phyloP scores from a whole-genome alignment of 2,113 vertebrate genomes.

The Pygoscelis antarcticus region DNA sequence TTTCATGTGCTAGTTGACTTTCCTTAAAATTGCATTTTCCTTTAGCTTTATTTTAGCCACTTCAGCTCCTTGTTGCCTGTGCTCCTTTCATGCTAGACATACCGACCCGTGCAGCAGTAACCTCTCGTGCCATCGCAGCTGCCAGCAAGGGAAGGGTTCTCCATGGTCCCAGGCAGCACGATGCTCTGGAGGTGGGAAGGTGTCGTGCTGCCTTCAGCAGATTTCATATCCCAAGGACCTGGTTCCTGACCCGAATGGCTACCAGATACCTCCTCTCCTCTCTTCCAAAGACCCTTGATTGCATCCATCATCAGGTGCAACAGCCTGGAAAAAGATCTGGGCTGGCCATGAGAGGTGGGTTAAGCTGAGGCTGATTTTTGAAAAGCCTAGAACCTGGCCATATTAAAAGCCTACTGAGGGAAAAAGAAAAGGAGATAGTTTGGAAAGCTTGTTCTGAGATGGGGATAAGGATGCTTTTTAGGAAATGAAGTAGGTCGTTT shows the following conservation, averaged over 20 bases:
- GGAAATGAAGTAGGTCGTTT: neutral
- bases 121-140: accelerated
- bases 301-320: too few species aligned
- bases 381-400: too few species aligned
- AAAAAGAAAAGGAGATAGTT: neutral
- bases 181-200: neutral
- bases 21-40: neutral
- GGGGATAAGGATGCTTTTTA: neutral
- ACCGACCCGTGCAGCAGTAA: accelerated
- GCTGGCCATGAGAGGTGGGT: neutral
- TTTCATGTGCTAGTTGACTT: neutral
- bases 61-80: neutral
- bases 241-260: accelerated
- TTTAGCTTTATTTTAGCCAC: neutral
- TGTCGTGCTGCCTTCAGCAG: neutral
- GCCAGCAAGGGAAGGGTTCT: neutral
- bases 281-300: neutral
- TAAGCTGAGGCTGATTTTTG: neutral
- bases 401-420: neutral
- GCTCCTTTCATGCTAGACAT: neutral
- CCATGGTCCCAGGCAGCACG: accelerated
- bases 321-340: neutral
- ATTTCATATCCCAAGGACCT: neutral
- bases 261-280: neutral
- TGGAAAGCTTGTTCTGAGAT: neutral